Evolutionary conservation across 2,113 vertebrate genomes (phyloP).

Genomic region (Sphaerodactylus townsendi): DNA sequence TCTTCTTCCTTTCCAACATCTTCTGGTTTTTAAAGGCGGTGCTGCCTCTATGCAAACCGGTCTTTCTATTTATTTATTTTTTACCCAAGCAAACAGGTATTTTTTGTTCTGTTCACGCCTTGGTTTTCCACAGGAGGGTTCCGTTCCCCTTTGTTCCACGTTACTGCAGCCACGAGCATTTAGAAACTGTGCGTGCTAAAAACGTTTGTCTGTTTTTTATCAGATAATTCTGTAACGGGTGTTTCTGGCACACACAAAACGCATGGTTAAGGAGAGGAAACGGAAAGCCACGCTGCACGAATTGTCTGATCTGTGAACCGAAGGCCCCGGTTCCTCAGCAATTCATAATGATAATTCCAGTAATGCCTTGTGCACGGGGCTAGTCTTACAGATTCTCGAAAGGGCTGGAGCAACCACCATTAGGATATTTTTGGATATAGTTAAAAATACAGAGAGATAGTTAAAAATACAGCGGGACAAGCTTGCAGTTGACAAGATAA

Average conservation of each 20-base stretch:
- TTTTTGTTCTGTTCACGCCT: not conserved
- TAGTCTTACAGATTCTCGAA: not conserved
- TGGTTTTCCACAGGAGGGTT: too few relatives aligned
- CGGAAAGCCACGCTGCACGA: not conserved
- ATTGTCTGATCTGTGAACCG: not conserved
- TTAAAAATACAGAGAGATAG: too few relatives aligned
- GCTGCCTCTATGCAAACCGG: not conserved
- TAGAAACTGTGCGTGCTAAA: not conserved
- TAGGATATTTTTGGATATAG: accelerated
- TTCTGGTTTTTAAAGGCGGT: not conserved
- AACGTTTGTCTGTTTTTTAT: not conserved
- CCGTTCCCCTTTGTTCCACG: not conserved
- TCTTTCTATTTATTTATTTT: too few relatives aligned
- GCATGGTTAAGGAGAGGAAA: not conserved
- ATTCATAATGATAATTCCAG: not conserved
- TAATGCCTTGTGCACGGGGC: not conserved
- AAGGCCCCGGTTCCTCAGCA: not conserved
- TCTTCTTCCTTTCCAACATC: not conserved
- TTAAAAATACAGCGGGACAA: not conserved
- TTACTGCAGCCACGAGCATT: too few relatives aligned
- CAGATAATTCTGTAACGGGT: not conserved
- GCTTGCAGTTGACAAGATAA: not conserved
- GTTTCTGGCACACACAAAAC: not conserved
- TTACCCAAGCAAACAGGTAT: not conserved
- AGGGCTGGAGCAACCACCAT: not conserved